Evolutionary conservation across 2,888 invertebrate genomes (phyloP).

Genomic region (Silvanus unidentatus): DNA sequence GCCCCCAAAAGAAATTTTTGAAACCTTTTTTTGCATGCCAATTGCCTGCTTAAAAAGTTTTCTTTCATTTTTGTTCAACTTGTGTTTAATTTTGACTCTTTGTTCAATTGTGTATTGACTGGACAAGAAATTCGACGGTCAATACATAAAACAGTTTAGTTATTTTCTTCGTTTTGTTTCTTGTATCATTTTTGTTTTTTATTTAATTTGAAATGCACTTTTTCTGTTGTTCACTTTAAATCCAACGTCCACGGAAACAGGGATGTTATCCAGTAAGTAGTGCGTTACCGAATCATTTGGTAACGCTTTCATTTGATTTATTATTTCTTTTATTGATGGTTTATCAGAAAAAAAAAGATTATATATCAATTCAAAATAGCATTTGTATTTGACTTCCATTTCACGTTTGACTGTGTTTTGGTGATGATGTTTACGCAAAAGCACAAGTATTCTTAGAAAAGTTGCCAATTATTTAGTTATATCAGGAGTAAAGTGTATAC

Average conservation of each 20-base stretch:
- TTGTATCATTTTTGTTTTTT: constrained; percentile 19
- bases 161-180: constrained; percentile 14
- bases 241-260: constrained; percentile 52
- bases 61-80: constrained; percentile 47
- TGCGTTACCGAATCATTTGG: constrained; percentile 26
- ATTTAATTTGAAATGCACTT: constrained; percentile 60
- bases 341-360: neutral
- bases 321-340: neutral
- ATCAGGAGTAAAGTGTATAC: too few species aligned
- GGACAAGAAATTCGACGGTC: too few species aligned
- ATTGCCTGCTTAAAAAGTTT: constrained; percentile 64
- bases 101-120: neutral
- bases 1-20: constrained; percentile 49
- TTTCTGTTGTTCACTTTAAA: constrained; percentile 56
- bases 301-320: neutral
- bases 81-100: constrained; percentile 1
- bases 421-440: constrained; percentile 20
- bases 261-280: constrained; percentile 73
- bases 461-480: too few species aligned
- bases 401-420: constrained; percentile 28
- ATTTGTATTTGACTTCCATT: too few species aligned
- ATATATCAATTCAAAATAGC: neutral
- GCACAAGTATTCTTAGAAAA: constrained; percentile 1
- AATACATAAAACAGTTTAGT: constrained; percentile 8
- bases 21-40: constrained; percentile 55